Percentiles rank a stretch among this genome's conserved stretches.
phyloP scores from a whole-genome alignment of 2,113 vertebrate species.

The Polypterus bichir region DNA sequence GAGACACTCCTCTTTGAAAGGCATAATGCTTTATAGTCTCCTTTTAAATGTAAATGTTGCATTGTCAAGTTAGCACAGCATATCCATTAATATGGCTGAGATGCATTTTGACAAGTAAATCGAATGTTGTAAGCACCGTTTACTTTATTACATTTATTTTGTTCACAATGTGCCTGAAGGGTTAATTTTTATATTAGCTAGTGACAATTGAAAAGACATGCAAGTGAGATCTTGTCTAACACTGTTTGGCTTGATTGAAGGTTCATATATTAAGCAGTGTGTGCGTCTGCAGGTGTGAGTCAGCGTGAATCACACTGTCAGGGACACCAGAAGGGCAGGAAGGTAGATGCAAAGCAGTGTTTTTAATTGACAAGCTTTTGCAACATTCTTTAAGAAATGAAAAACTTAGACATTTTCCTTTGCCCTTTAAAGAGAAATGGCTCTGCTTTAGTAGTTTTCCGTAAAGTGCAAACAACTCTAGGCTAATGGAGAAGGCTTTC shows the following conservation, averaged over 20 bases:
- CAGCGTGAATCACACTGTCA: background rate
- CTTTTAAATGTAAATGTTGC: background rate
- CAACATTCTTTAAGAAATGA: background rate
- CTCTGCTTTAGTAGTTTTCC: too few relatives aligned
- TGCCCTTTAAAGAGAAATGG: too few relatives aligned
- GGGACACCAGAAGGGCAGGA: background rate
- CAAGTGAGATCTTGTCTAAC: background rate
- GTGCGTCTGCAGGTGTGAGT: background rate
- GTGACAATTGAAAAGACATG: background rate
- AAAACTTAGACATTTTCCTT: too few relatives aligned
- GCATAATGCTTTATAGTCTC: too few relatives aligned
- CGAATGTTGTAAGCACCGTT: background rate
- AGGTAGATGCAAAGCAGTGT: background rate
- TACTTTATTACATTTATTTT: background rate
- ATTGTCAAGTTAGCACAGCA: background rate
- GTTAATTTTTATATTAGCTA: background rate
- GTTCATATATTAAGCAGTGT: background rate
- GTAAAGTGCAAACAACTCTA: too few relatives aligned
- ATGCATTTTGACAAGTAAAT: background rate
- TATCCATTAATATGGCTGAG: background rate
- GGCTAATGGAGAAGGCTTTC: too few relatives aligned
- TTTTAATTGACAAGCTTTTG: background rate
- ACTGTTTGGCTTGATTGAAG: background rate
- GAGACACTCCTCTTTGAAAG: too few relatives aligned
- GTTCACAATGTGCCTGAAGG: too few relatives aligned